phyloP scores from a whole-genome alignment of 2,113 vertebrate genomes.

The Copsychus sechellarum region DNA sequence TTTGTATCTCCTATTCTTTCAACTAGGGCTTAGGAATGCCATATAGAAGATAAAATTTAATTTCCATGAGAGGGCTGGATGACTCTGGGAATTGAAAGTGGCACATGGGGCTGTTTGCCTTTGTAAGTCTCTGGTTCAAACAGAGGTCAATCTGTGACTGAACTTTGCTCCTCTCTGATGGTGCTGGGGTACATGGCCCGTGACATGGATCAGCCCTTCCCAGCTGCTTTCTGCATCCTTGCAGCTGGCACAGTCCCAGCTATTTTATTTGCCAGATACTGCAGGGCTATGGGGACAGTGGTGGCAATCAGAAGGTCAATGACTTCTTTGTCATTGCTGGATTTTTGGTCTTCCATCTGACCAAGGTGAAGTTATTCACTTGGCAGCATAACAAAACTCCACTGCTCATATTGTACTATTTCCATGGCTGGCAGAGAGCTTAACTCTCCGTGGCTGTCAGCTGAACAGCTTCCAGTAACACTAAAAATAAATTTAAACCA shows the following conservation, averaged over 20 bases:
- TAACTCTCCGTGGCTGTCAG: not conserved
- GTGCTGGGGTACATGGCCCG: not conserved
- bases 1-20: not conserved
- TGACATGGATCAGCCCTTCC: not conserved
- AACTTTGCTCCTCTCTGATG: not conserved
- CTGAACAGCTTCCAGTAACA: not conserved
- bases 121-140: not conserved
- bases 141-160: not conserved
- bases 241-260: not conserved
- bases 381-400: not conserved
- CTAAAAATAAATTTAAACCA: not conserved
- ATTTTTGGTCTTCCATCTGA: not conserved
- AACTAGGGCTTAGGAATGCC: not conserved
- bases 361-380: not conserved
- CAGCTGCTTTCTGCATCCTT: not conserved
- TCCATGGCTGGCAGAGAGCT: not conserved
- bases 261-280: not conserved
- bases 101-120: not conserved
- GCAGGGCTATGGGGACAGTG: not conserved
- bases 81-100: not conserved
- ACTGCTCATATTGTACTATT: not conserved
- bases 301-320: not conserved
- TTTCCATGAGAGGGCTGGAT: not conserved
- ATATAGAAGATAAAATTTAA: not conserved
- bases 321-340: slow-evolving; percentile 8